These are phyloP conservation scores for Megalonaias nervosa DNA, from an alignment of 1,140 invertebrate genomes.

Conservation along the genomic window DNA sequence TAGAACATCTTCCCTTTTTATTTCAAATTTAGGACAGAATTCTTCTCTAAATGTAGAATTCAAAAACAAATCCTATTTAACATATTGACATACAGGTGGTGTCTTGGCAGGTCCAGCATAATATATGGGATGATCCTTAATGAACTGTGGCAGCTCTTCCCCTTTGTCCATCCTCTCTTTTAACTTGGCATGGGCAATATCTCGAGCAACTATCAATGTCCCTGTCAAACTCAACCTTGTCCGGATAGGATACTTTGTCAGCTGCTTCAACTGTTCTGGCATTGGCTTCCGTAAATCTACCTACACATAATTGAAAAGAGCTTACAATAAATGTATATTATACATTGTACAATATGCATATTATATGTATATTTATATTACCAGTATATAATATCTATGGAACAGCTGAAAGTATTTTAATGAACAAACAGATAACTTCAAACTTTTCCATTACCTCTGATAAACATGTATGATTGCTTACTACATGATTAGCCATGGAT, in stretches of 20 bases:
- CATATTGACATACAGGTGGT: conserved; percentile 56
- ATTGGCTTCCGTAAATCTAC: conserved; percentile 69
- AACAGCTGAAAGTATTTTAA: too few species aligned
- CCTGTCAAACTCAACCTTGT: conserved; percentile 68
- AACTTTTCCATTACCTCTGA: too few species aligned
- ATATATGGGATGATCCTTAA: conserved; percentile 71
- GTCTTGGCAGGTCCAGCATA: conserved; percentile 73
- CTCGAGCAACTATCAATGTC: conserved; percentile 70
- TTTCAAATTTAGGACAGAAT: too few species aligned
- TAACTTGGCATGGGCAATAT: conserved; percentile 72
- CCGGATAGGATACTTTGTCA: conserved; percentile 66
- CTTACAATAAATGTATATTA: too few species aligned
- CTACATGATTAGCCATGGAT: too few species aligned
- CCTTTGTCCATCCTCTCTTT: conserved; percentile 68
- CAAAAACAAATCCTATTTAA: not conserved
- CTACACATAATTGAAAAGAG: conserved; percentile 7
- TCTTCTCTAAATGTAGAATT: not conserved
- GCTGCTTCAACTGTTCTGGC: conserved; percentile 57
- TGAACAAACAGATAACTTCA: too few species aligned
- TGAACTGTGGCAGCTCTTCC: conserved; percentile 68
- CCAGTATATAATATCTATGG: too few species aligned
- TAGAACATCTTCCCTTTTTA: too few species aligned
- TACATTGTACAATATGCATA: too few species aligned
- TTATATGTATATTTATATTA: too few species aligned
- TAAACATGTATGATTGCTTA: too few species aligned